Evolutionary conservation across 2,113 vertebrate genomes (phyloP).

Genomic region (Actinemys pallida): DNA sequence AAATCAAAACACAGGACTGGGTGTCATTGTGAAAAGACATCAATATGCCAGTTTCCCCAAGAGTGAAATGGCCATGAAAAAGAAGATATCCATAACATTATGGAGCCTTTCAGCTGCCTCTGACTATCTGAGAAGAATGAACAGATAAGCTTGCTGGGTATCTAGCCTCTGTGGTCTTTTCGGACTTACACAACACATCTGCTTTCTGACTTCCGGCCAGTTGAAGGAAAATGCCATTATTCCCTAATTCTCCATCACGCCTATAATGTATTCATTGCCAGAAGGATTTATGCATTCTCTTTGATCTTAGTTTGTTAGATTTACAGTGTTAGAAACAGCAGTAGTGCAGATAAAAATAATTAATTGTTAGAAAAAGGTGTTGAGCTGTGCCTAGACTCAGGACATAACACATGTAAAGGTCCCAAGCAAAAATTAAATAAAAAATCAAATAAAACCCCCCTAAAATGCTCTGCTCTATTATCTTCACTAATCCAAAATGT

Average conservation of each 20-base stretch:
- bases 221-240: neutral
- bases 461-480: neutral
- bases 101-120: neutral
- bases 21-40: neutral
- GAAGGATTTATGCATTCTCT: neutral
- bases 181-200: neutral
- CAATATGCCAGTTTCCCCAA: neutral
- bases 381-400: neutral
- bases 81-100: neutral
- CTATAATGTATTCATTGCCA: neutral
- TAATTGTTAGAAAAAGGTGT: neutral
- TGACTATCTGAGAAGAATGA: slow-evolving; percentile 21
- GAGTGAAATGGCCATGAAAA: neutral
- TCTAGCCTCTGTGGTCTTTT: neutral
- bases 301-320: slow-evolving; percentile 17
- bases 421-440: neutral
- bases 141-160: neutral
- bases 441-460: neutral
- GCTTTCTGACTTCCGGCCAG: neutral
- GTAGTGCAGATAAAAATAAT: neutral
- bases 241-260: neutral
- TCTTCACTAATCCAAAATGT: neutral
- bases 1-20: neutral
- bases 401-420: neutral
- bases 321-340: slow-evolving; percentile 18